These are phyloP conservation scores for Erpornis zantholeuca DNA, from an alignment of 2,113 vertebrate genomes.

Conservation along the genomic window DNA sequence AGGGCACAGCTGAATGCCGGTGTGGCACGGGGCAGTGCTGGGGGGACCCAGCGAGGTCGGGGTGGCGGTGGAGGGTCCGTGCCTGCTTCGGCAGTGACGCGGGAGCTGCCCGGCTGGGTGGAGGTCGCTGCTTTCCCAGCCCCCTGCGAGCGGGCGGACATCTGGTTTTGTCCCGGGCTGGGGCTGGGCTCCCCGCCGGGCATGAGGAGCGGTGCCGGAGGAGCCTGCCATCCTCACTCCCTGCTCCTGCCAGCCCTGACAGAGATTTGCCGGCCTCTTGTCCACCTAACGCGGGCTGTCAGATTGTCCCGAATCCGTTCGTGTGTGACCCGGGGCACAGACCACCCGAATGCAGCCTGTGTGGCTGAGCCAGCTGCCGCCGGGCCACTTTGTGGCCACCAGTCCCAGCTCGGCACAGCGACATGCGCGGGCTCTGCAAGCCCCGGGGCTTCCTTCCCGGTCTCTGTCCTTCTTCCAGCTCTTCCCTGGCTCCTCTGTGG, in stretches of 20 bases:
- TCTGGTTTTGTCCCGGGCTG: conserved; percentile 74
- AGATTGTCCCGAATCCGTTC: rapidly evolving
- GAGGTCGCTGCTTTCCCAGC: conserved; percentile 81
- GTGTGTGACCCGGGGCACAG: neutral
- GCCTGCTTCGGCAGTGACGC: neutral
- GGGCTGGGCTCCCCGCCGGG: conserved; percentile 71
- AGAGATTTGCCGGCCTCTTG: neutral
- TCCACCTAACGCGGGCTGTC: rapidly evolving
- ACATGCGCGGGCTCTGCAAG: neutral
- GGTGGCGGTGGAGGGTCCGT: neutral
- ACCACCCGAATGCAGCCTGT: neutral
- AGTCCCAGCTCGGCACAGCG: neutral
- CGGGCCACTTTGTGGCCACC: neutral
- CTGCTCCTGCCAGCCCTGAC: neutral
- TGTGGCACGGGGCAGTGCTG: neutral
- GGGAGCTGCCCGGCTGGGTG: neutral
- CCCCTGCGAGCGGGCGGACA: conserved; percentile 59
- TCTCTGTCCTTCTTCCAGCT: neutral
- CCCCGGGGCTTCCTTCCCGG: neutral
- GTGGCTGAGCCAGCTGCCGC: neutral
- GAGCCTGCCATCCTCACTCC: neutral
- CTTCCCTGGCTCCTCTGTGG: neutral
- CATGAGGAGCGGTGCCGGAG: neutral
- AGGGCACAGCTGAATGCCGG: neutral
- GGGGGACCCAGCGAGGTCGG: neutral